A percentile compares a stretch with the other conserved stretches of the same genome.
Evolutionary conservation across 1,140 invertebrate species (phyloP).

Genomic region (Aphelenchoides besseyi): DNA sequence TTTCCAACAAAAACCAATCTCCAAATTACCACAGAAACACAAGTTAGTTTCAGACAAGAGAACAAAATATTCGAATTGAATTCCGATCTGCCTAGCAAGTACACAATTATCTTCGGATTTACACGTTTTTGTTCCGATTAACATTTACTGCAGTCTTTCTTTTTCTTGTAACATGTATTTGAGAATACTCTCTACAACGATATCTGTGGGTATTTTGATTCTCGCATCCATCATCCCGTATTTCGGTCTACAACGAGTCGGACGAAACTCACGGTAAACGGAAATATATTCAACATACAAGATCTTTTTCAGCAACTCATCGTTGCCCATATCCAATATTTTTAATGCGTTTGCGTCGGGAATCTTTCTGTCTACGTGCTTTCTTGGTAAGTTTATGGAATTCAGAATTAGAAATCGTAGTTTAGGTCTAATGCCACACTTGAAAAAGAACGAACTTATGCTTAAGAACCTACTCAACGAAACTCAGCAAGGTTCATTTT

Average conservation of each 20-base stretch:
- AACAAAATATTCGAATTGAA: no score
- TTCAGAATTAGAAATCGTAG: background rate
- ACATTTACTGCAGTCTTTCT: background rate
- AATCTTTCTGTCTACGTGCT: slow-evolving; percentile 64
- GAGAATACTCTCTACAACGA: slow-evolving; percentile 11
- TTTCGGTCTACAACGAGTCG: slow-evolving; percentile 26
- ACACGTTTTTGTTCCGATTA: no score
- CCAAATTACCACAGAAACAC: no score
- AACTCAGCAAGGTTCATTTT: background rate
- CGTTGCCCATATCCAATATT: slow-evolving; percentile 9
- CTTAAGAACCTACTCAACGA: slow-evolving; percentile 10
- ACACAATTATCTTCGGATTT: no score
- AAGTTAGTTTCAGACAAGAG: no score
- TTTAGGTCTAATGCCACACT: slow-evolving; percentile 25
- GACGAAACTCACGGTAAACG: background rate
- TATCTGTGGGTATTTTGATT: slow-evolving; percentile 23
- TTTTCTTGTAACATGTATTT: slow-evolving; percentile 16
- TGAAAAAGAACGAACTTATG: slow-evolving; percentile 29
- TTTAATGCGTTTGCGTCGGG: slow-evolving; percentile 63
- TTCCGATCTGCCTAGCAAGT: no score
- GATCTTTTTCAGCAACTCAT: background rate
- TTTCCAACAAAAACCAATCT: background rate
- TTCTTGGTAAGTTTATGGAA: slow-evolving; percentile 40
- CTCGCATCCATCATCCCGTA: slow-evolving; percentile 19
- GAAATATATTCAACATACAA: background rate